Conservation (phyloP, 1,140 invertebrate genomes). For the Goniozus legneri region DNA sequence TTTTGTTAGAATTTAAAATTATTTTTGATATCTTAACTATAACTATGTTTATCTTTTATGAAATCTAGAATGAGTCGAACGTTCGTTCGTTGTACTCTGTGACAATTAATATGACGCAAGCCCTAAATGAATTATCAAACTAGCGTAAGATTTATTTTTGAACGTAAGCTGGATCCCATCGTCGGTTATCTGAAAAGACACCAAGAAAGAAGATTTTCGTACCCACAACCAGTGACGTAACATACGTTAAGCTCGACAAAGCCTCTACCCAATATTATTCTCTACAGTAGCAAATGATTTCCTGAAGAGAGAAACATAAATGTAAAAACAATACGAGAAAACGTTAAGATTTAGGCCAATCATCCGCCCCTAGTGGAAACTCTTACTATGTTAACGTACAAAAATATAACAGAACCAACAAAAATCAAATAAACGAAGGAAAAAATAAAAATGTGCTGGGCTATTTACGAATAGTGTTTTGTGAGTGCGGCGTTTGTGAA, state of each 20-base stretch:
- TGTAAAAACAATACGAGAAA: too few species aligned
- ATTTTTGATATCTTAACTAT: too few species aligned
- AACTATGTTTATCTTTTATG: too few species aligned
- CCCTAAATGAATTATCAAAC: slow-evolving; percentile 21
- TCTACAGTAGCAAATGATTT: slow-evolving; percentile 34
- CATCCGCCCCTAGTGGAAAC: too few species aligned
- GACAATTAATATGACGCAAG: slow-evolving; percentile 21
- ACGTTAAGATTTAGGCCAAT: too few species aligned
- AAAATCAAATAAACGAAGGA: neutral
- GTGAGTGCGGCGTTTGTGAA: slow-evolving; percentile 14
- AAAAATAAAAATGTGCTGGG: slow-evolving; percentile 14
- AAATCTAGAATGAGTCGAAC: too few species aligned
- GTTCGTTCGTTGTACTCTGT: too few species aligned
- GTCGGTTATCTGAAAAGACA: slow-evolving; percentile 47
- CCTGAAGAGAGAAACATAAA: too few species aligned
- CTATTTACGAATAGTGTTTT: slow-evolving; percentile 14
- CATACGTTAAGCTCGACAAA: slow-evolving; percentile 45
- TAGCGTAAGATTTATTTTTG: too few species aligned
- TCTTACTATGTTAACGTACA: too few species aligned
- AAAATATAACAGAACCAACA: too few species aligned
- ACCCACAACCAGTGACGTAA: slow-evolving; percentile 47
- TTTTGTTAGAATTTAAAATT: too few species aligned
- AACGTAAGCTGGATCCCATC: slow-evolving; percentile 35
- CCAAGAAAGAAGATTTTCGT: slow-evolving; percentile 28
- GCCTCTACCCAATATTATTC: slow-evolving; percentile 31